A percentile compares a stretch with the other conserved stretches of the same genome.
phyloP scores from a whole-genome alignment of 2,888 invertebrate genomes.

The Platynereis dumerilii region DNA sequence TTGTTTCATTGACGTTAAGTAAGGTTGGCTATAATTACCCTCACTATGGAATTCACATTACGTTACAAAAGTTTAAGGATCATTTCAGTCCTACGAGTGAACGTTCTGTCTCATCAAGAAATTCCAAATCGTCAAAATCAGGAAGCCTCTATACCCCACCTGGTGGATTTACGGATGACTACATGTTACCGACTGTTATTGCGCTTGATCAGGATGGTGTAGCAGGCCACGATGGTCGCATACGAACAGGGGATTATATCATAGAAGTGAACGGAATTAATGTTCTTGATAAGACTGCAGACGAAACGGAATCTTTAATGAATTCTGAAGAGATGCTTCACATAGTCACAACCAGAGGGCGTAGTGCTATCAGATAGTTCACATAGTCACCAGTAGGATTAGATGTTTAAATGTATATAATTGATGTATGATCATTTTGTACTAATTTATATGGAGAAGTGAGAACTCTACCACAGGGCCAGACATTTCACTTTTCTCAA shows the following conservation, averaged over 20 bases:
- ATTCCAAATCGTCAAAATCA: not conserved
- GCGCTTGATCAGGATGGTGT: not conserved
- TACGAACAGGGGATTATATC: constrained; percentile 1
- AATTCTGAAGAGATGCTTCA: no score
- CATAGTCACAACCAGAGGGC: no score
- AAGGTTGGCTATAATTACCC: not conserved
- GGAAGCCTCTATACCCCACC: not conserved
- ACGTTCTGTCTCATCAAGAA: not conserved
- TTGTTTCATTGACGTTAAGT: not conserved
- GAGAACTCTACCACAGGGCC: no score
- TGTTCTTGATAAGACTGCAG: not conserved
- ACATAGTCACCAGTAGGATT: no score
- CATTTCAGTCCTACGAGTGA: not conserved
- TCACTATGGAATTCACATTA: not conserved
- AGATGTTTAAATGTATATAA: no score
- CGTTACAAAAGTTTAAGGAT: not conserved
- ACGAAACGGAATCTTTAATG: no score
- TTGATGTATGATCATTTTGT: no score
- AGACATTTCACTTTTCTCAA: no score
- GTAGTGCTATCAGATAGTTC: no score
- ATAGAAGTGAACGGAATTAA: not conserved
- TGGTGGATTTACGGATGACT: not conserved
- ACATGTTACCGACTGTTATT: not conserved
- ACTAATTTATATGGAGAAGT: no score
- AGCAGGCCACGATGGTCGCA: not conserved